phyloP scores from a whole-genome alignment of 1,140 invertebrate genomes.

The Cherax quadricarinatus region DNA sequence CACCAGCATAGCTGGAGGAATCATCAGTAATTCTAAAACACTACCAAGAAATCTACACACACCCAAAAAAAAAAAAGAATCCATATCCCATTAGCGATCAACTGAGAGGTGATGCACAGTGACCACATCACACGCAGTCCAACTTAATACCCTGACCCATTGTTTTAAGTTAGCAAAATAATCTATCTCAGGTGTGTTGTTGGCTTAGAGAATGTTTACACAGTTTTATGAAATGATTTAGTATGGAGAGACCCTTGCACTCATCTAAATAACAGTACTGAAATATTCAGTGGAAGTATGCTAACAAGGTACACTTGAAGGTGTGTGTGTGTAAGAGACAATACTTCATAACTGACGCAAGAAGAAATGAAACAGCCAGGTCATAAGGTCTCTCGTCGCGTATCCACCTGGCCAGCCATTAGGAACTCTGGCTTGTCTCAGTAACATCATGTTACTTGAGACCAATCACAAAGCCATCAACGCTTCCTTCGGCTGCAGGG shows the following conservation, averaged over 20 bases:
- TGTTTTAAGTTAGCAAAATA: conserved; percentile 36
- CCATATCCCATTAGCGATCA: neutral
- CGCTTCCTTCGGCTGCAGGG: too few species aligned
- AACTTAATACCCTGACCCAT: conserved; percentile 20
- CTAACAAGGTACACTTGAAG: conserved; percentile 41
- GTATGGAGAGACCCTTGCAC: conserved; percentile 5
- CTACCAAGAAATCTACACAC: neutral
- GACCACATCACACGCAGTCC: neutral
- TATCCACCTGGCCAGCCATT: neutral
- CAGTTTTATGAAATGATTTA: conserved; percentile 7
- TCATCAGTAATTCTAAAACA: neutral
- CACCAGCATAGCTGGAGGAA: neutral
- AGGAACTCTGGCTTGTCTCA: neutral
- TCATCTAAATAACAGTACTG: conserved; percentile 39
- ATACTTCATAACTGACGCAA: neutral
- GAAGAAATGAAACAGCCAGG: neutral
- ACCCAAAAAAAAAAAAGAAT: neutral
- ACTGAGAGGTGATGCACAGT: neutral
- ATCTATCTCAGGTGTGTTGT: conserved; percentile 24
- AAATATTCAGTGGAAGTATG: conserved; percentile 31
- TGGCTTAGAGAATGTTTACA: conserved; percentile 17
- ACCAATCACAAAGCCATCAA: too few species aligned
- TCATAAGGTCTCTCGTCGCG: neutral
- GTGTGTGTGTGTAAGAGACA: too few species aligned
- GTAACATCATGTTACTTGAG: neutral